Evolutionary conservation across 2,888 invertebrate species (phyloP), one percentile per base, ranked within the genome.

Genomic region (Patella caerulea): DNA sequence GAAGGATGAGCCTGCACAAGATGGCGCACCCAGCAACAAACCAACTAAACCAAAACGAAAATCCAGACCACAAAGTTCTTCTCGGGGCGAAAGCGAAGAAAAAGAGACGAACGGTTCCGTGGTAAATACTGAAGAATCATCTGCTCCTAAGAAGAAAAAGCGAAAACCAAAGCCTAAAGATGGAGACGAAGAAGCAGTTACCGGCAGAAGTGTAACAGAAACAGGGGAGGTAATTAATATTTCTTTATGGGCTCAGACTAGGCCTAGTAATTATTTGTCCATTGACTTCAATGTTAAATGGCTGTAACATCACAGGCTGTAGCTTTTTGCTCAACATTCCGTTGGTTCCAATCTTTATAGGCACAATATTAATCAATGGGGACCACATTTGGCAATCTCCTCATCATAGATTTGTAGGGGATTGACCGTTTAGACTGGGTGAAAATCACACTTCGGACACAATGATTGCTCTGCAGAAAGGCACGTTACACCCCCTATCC

Each of bases 91-190:
- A 14, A 45, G 74, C 9, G 59, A 71, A 17, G n/a, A 15, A 12
- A 53, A 19, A 5, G 77, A 77, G 76, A 81, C 81, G 74, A 78
- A 74, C 7, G 78, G 71, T 11, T 79, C 78, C 52, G 81, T 73
- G 45, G 81, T 79, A 54, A 83, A 75, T 78, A 83, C 83, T 70
- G 54, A 77, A 17, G 76, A 79, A 70, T 56, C 78, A 4, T 78
- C 83, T 12, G 79, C 82, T 56, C 75, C 80, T 45, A 82, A 80
- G 69, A 86, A 86, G 81, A 85, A 86, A 80, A 86, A 85, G 74
- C 79, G 76, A 73, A 83, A 80, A 15, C 81, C 80, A 12, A 83
- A 83, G 53, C 80, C 81, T 34, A 76, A 69, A 14, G 75, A 74
- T 15, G 83, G 79, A 56, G 77, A 78, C 24, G 79, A 79, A 73